A percentile compares a stretch with the other conserved stretches of the same genome.
Conservation (phyloP, 2,888 invertebrate genomes). For the Candidula unifasciata region DNA sequence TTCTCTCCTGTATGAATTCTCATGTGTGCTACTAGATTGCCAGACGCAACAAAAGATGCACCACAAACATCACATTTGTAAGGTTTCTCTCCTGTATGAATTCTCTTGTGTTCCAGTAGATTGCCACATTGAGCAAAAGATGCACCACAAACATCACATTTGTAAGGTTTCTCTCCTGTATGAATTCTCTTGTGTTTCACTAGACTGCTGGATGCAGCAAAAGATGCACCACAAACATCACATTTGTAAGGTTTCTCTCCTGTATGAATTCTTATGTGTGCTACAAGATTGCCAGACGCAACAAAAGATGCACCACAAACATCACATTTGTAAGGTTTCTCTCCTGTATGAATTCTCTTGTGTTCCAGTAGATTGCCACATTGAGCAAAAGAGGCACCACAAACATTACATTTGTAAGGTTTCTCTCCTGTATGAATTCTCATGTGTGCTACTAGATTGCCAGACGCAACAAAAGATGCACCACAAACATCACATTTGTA, state of each 20-base stretch:
- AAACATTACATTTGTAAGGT: slow-evolving; percentile 27
- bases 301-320: slow-evolving; percentile 19
- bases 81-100: not conserved
- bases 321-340: slow-evolving; percentile 39
- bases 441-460: not conserved
- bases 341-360: slow-evolving; percentile 19
- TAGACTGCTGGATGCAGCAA: not conserved
- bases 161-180: slow-evolving; percentile 11
- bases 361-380: not conserved
- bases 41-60: not conserved
- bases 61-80: slow-evolving; percentile 34
- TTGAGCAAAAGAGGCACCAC: not conserved
- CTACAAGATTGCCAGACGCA: not conserved
- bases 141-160: not conserved
- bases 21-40: not conserved
- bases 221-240: slow-evolving; percentile 33
- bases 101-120: not conserved
- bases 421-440: not conserved
- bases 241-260: slow-evolving; percentile 37
- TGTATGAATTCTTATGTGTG: slow-evolving; percentile 30
- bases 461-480: not conserved
- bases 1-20: slow-evolving; percentile 29
- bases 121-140: not conserved
- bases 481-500: slow-evolving; percentile 13
- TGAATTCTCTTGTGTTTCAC: slow-evolving; percentile 38